Conservation (phyloP, 2,113 vertebrate genomes). For the Passer montanus region DNA sequence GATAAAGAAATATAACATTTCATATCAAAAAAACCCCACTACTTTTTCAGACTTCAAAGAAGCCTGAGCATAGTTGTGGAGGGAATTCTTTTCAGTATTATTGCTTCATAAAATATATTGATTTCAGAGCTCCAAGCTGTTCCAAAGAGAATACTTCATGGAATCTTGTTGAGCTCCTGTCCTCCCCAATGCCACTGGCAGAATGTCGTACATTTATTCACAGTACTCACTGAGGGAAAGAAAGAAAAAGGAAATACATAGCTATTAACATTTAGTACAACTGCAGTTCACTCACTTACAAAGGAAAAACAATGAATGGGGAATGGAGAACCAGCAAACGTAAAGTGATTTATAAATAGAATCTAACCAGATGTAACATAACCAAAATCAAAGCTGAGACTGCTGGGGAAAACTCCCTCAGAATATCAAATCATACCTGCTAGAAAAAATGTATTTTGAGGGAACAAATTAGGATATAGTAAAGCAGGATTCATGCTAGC, state of each 20-base stretch:
- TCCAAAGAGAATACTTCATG: slow-evolving; percentile 14
- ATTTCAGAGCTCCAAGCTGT: not conserved
- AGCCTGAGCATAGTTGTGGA: not conserved
- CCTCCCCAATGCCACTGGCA: not conserved
- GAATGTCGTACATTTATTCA: not conserved
- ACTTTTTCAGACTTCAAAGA: not conserved
- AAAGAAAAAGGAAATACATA: not conserved
- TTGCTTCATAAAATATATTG: slow-evolving; percentile 15
- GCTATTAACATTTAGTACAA: not conserved
- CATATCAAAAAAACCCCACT: not conserved
- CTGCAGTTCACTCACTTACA: not conserved
- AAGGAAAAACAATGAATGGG: not conserved
- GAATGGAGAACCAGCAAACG: not conserved
- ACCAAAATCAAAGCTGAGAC: not conserved
- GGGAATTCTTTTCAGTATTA: slow-evolving; percentile 11
- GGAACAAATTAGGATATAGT: not conserved
- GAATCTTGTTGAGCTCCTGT: not conserved
- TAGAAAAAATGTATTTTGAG: not conserved
- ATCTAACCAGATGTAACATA: not conserved
- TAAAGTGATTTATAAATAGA: not conserved
- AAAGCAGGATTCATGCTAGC: not conserved
- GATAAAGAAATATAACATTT: not conserved
- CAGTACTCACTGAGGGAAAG: not conserved
- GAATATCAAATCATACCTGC: not conserved
- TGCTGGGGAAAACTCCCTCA: not conserved